These are phyloP conservation scores for Glyptemys insculpta DNA, from an alignment of 2,797 vertebrate genomes.

Conservation along the genomic window DNA sequence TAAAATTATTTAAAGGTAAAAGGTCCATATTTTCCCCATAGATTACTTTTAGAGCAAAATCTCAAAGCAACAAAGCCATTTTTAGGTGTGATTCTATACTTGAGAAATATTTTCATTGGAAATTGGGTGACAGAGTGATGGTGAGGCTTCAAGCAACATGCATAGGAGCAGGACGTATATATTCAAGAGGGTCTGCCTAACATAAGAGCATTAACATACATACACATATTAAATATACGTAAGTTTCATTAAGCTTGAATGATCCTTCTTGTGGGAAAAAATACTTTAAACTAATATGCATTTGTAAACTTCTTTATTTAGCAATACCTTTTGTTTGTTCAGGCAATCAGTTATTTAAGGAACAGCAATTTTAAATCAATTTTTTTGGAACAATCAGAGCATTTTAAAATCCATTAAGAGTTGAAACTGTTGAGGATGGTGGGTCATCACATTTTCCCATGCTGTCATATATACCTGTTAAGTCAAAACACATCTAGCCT, in stretches of 20 bases:
- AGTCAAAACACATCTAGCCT: neutral
- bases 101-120: neutral
- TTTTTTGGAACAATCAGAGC: neutral
- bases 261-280: neutral
- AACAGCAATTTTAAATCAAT: neutral
- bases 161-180: neutral
- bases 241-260: neutral
- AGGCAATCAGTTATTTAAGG: neutral
- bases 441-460: neutral
- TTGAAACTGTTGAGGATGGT: neutral
- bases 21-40: neutral
- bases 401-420: neutral
- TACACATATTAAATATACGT: neutral
- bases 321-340: neutral
- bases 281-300: neutral
- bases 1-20: neutral
- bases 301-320: neutral
- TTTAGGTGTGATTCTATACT: neutral
- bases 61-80: neutral
- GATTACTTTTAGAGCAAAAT: constrained; percentile 13
- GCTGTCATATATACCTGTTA: neutral
- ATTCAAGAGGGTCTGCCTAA: neutral
- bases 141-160: neutral
- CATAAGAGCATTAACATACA: neutral
- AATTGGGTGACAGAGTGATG: neutral